Conservation (phyloP, 1,140 invertebrate genomes). For the Drosophila fuyamai region DNA sequence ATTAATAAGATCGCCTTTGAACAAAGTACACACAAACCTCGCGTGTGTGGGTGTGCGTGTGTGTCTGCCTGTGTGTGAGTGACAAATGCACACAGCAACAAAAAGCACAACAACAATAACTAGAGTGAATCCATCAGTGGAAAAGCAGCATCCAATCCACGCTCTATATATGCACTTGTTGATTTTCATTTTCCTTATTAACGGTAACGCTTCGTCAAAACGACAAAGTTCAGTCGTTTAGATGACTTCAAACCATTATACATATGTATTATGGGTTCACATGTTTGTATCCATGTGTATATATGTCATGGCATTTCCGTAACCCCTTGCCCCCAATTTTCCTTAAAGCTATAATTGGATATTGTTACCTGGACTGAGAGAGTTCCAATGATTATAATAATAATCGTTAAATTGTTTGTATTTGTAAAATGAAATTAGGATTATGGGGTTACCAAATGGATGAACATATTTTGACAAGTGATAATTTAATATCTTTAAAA, state of each 20-base stretch:
- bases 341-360: constrained; percentile 6
- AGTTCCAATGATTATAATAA: constrained; percentile 9
- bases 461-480: too few relatives aligned
- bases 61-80: constrained; percentile 14
- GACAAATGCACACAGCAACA: constrained; percentile 67
- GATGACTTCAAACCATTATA: constrained; percentile 4
- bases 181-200: constrained; percentile 59
- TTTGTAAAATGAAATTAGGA: neutral
- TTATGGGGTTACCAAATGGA: too few relatives aligned
- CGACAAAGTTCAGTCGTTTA: constrained; percentile 33
- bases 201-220: constrained; percentile 33
- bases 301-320: constrained; percentile 3
- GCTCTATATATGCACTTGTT: constrained; percentile 29
- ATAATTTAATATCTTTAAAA: too few relatives aligned
- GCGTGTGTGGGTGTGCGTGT: constrained; percentile 3
- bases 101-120: constrained; percentile 47
- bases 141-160: constrained; percentile 34
- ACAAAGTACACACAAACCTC: constrained; percentile 60
- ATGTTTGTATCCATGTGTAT: neutral
- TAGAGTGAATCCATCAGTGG: constrained; percentile 76
- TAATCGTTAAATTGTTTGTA: neutral
- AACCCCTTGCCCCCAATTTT: constrained; percentile 28
- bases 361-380: constrained; percentile 19
- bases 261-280: neutral
- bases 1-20: constrained; percentile 72